Evolutionary conservation across 2,797 vertebrate species (phyloP).

Genomic region (Myotis pilosus): DNA sequence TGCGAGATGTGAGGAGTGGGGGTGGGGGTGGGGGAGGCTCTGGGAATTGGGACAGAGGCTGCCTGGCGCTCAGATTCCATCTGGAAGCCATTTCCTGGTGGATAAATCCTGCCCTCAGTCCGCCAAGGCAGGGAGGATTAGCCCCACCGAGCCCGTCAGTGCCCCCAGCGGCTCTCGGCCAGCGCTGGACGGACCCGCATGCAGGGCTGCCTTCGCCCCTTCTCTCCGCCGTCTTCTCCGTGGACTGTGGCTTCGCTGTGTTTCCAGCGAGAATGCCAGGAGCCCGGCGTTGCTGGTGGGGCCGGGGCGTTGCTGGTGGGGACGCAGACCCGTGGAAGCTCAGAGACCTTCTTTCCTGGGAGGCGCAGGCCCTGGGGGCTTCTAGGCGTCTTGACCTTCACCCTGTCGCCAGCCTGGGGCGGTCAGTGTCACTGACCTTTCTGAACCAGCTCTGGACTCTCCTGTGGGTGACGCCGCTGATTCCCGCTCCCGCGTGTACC

Average conservation of each 20-base stretch:
- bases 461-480: not conserved
- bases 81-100: not conserved
- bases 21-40: too few species aligned
- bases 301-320: accelerated
- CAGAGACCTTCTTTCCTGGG: accelerated
- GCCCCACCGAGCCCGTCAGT: not conserved
- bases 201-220: accelerated
- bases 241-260: not conserved
- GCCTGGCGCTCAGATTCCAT: accelerated
- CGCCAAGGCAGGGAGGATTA: too few species aligned
- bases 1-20: accelerated
- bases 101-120: not conserved
- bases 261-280: not conserved
- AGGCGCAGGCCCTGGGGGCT: not conserved
- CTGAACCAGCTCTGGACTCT: not conserved
- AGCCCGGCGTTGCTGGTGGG: not conserved
- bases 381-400: not conserved
- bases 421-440: not conserved
- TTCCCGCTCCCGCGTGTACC: not conserved
- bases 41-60: accelerated
- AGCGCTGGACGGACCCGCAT: accelerated
- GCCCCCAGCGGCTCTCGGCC: not conserved
- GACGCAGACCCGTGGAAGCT: accelerated
- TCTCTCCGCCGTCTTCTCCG: not conserved
- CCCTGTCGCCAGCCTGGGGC: too few species aligned